Percentiles rank a stretch among this genome's conserved stretches.
phyloP scores from a whole-genome alignment of 2,888 invertebrate species.

The Aromia moschata region DNA sequence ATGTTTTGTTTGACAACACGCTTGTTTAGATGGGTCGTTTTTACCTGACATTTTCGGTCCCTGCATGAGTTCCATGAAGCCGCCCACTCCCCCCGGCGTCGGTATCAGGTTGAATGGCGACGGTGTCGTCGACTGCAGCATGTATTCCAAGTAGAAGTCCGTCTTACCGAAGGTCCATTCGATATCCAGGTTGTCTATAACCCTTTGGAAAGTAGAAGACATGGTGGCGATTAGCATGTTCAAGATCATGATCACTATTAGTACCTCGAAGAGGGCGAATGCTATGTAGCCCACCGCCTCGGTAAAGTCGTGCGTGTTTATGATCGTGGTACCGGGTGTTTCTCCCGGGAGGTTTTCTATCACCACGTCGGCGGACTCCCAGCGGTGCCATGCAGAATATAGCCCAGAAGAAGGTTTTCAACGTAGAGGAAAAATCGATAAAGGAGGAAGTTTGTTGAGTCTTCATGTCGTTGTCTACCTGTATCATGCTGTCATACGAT shows the following conservation, averaged over 20 bases:
- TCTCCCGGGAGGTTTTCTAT: slow-evolving; percentile 69
- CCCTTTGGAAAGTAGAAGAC: slow-evolving; percentile 78
- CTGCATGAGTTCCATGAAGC: slow-evolving; percentile 65
- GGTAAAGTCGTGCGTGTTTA: slow-evolving; percentile 70
- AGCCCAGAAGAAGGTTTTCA: slow-evolving; percentile 77
- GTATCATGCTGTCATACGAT: slow-evolving; percentile 69
- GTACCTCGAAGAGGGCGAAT: slow-evolving; percentile 75
- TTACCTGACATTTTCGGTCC: slow-evolving; percentile 57
- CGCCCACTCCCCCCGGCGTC: slow-evolving; percentile 65
- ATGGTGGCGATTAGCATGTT: slow-evolving; percentile 85
- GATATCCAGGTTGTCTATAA: slow-evolving; percentile 73
- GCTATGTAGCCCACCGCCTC: slow-evolving; percentile 75
- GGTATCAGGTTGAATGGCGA: slow-evolving; percentile 79
- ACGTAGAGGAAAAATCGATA: slow-evolving; percentile 67
- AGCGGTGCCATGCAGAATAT: slow-evolving; percentile 74
- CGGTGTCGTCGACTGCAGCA: slow-evolving; percentile 74
- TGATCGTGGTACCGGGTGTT: slow-evolving; percentile 62
- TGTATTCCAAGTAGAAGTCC: slow-evolving; percentile 77
- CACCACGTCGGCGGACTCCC: slow-evolving; percentile 72
- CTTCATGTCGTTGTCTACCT: slow-evolving; percentile 66
- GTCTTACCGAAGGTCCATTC: slow-evolving; percentile 83
- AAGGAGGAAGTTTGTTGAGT: slow-evolving; percentile 69
- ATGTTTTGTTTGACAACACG: slow-evolving; percentile 60
- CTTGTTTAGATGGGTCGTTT: slow-evolving; percentile 57
- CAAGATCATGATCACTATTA: slow-evolving; percentile 76